Percentiles rank a stretch among this genome's conserved stretches.
Evolutionary conservation across 1,140 invertebrate genomes (phyloP).

Genomic region (Procambarus virginalis): DNA sequence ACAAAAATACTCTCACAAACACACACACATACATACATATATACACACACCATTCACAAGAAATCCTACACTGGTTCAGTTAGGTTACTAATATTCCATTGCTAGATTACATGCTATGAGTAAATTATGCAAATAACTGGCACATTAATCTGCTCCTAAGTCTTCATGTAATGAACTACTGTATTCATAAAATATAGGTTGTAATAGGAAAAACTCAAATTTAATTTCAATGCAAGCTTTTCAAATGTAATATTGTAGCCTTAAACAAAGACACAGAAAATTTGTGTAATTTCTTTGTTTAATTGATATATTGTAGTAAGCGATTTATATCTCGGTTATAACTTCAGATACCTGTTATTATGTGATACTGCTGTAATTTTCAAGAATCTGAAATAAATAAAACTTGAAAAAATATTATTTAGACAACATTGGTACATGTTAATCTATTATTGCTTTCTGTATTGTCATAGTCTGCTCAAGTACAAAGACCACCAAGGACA

Average conservation of each 20-base stretch:
- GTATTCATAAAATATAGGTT: not conserved
- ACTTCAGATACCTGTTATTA: too few species aligned
- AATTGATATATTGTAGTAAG: too few species aligned
- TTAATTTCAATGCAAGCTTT: too few species aligned
- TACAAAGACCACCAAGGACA: not conserved
- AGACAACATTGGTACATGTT: not conserved
- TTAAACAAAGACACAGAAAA: too few species aligned
- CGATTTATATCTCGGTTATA: too few species aligned
- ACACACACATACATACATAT: too few species aligned
- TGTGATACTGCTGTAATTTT: too few species aligned
- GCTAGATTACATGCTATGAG: not conserved
- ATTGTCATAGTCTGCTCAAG: slow-evolving; percentile 9
- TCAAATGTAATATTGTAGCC: too few species aligned
- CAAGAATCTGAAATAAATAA: not conserved
- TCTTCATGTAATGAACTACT: not conserved
- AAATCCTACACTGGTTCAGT: slow-evolving; percentile 6
- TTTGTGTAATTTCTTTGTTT: too few species aligned
- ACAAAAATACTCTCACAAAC: not conserved
- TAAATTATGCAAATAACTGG: slow-evolving; percentile 33
- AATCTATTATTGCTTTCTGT: slow-evolving; percentile 11
- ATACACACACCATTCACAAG: not conserved
- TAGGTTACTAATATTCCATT: slow-evolving; percentile 11
- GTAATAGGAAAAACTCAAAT: too few species aligned
- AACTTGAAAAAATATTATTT: not conserved
- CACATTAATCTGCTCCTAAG: slow-evolving; percentile 20